phyloP scores from a whole-genome alignment of 64 coral and sea anemone genomes.

The Porites australiensis region DNA sequence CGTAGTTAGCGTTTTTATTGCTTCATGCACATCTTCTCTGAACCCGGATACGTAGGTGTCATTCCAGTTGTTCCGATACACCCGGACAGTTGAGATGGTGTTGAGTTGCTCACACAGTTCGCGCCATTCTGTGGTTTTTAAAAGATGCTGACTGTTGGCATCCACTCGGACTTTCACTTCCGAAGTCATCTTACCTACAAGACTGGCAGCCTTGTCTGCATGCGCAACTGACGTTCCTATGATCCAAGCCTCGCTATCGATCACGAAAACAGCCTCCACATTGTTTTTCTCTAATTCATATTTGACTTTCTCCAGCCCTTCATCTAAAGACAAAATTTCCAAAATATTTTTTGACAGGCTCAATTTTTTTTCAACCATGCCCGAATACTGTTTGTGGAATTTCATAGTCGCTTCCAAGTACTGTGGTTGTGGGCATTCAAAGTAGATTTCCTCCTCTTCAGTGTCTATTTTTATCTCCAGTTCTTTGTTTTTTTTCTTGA shows the following conservation, averaged over 20 bases:
- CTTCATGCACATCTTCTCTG: conserved; percentile 35
- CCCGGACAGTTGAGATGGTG: conserved; percentile 6
- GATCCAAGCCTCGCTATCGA: conserved; percentile 32
- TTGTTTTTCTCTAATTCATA: conserved; percentile 41
- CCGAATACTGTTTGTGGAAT: conserved; percentile 1
- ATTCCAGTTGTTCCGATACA: conserved; percentile 25
- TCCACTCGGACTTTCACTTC: conserved; percentile 72
- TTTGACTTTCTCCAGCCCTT: conserved; percentile 41
- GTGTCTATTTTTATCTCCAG: conserved; percentile 51
- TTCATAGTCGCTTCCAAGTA: conserved; percentile 31
- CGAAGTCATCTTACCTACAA: conserved; percentile 48
- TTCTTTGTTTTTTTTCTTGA: conserved; percentile 34
- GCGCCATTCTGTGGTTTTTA: conserved; percentile 53
- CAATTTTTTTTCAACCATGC: conserved; percentile 22
- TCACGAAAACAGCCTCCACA: conserved; percentile 61
- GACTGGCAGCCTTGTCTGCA: conserved; percentile 38
- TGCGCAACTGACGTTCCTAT: conserved; percentile 47
- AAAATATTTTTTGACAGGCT: conserved; percentile 14
- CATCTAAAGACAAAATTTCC: conserved; percentile 46
- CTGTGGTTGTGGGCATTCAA: conserved; percentile 60
- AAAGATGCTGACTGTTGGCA: conserved; percentile 33
- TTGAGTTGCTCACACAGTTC: conserved; percentile 28
- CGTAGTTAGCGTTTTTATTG: conserved; percentile 16
- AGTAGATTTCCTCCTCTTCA: conserved; percentile 39
- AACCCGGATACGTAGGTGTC: conserved; percentile 76